Evolutionary conservation across 2,888 invertebrate species (phyloP), one percentile per base, ranked within the genome.

Genomic region (Phortica magna): DNA sequence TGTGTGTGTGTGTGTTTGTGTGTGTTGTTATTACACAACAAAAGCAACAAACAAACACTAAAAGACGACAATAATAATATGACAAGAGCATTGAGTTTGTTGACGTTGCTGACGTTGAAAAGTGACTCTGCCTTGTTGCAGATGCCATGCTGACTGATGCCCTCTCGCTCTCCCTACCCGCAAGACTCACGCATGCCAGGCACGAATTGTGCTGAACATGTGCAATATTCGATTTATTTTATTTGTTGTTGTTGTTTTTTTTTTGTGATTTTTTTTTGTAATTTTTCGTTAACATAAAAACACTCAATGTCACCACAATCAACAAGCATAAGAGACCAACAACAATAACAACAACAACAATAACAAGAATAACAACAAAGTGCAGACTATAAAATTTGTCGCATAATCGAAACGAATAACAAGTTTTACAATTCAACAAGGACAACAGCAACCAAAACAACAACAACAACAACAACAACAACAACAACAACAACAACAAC

Each of bases 381-480:
- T 68, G 7, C 14, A 71, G 39, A 55, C 70, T n/a, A 53, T 71
- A 71, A 71, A 71, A 71, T 71, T 55, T 55, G 53, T 55, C 55
- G 53, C 55, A 39, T 71, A 48, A 12, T 48, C 48, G 31, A 31
- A 31, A 31, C 31, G 31, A 31, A 31, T 31, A 31, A 31, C 31
- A 31, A 31, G 31, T 31, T 4, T 31, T 31, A 31, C 31, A 31
- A 31, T 1, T 31, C 3, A 4, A n/a, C 43, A 12, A 48, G 48
- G 14, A 14, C 14, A 48, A 48, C 10, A 5, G 14, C 48, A 48
- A 43, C 43, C 6, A 43, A 43, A 43, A 43, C 3, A 4, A n/a
- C 43, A 12, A 48, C 5, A 6, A 14, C 14, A 48, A 48, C 10
- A 5, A 6, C 48, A 48, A n/a, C 43, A 7, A 43, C 7, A 43